Evolutionary conservation across 2,797 vertebrate species (phyloP).

Genomic region (Danio choprae): DNA sequence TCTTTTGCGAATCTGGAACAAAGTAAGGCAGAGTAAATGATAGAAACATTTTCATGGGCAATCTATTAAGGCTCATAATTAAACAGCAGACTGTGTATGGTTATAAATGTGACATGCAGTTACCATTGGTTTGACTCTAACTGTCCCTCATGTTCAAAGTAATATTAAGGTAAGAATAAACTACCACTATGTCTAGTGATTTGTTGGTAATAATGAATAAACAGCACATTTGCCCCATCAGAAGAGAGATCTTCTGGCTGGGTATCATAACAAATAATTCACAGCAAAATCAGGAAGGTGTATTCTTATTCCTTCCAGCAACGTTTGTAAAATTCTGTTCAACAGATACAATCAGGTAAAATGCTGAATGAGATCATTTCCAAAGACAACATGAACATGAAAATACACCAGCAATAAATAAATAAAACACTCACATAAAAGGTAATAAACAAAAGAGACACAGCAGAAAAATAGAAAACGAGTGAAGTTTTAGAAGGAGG

Average conservation of each 20-base stretch:
- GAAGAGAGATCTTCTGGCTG: slow-evolving; percentile 45
- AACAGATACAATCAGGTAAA: slow-evolving; percentile 80
- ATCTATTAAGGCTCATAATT: neutral
- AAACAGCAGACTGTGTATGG: slow-evolving; percentile 7
- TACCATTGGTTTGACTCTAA: neutral
- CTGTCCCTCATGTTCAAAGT: slow-evolving; percentile 9
- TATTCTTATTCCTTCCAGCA: slow-evolving; percentile 65
- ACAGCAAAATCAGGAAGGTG: slow-evolving; percentile 78
- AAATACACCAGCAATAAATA: slow-evolving; percentile 81
- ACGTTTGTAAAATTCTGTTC: slow-evolving; percentile 79
- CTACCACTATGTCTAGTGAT: neutral
- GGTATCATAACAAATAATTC: slow-evolving; percentile 73
- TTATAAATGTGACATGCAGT: slow-evolving; percentile 23
- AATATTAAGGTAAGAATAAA: slow-evolving; percentile 16
- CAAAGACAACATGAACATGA: slow-evolving; percentile 68
- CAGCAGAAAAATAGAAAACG: slow-evolving; percentile 50
- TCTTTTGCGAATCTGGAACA: neutral
- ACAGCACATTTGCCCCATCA: slow-evolving; percentile 44
- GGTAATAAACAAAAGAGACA: slow-evolving; percentile 56
- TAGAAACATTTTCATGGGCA: too few relatives aligned
- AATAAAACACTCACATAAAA: slow-evolving; percentile 72
- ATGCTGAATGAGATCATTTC: slow-evolving; percentile 78
- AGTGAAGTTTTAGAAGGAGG: slow-evolving; percentile 16
- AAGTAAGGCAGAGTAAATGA: neutral
- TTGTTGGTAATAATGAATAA: slow-evolving; percentile 18